Base-by-base conservation (phyloP, 2,888 invertebrate species). In the Ichneumoninae sp. region DNA sequence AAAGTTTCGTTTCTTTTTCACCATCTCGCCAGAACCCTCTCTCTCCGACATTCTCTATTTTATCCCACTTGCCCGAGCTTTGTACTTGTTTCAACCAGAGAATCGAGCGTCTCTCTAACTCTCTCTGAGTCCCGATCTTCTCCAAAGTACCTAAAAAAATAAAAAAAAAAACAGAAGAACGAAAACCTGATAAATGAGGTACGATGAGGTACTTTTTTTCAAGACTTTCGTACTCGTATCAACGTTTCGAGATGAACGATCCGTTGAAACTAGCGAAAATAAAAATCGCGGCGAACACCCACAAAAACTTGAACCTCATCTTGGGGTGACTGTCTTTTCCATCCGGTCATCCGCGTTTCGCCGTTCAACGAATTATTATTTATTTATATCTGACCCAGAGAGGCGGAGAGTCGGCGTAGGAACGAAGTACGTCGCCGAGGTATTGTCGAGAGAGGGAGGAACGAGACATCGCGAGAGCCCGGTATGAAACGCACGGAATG, bases 311-410 rank as follows among this genome's bases (percentile, higher is more conserved):
- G 1, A 13, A 26, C 60, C 26, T 30, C 30, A 10, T 60, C 30
- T 5, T 2, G 50, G n/a, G 26, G 16, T 60, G 10, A 60, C n/a
- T 33, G n/a, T 62, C 33, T 62, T 33, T 62, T 33, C 30, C 60
- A 33, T 76, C 76, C 83, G 87, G 84, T 83, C 76, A 82, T 80
- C 84, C 69, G 44, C 82, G 75, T 60, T 47, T 47, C 57, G 47
- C 66, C 79, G 66, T 86, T 78, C 62, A 54, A 75, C 10, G 75
- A 84, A 87, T 13, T 44, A 90, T 91, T 88, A 90, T 92, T 91
- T 90, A 90, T 90, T 91, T 89, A 90, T 87, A 90, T 91, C 90
- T 88, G 88, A 90, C 87, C 88, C 86, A 87, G 87, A 78, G 66
- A 66, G 40, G 40, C 52, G 72, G 66, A 57, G 66, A 77, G 79